Conservation (phyloP, 1,140 invertebrate genomes). For the Pogonomyrmex barbatus region DNA sequence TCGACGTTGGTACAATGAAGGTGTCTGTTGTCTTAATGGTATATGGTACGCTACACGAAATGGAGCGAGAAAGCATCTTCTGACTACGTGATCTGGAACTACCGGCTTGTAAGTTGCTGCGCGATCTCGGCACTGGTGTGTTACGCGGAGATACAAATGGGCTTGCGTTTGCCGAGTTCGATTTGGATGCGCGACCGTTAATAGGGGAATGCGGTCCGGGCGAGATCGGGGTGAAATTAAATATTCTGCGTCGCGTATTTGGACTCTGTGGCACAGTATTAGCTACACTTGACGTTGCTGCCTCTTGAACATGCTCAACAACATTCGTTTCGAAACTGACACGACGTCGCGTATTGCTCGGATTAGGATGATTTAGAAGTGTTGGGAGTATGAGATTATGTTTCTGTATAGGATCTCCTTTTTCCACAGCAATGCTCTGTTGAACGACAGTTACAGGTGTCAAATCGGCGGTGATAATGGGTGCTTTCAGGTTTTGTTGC, state of each 20-base stretch:
- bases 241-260: slow-evolving; percentile 90
- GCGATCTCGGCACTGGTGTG: slow-evolving; percentile 89
- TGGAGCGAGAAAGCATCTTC: slow-evolving; percentile 82
- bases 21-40: slow-evolving; percentile 78
- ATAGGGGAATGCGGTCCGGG: slow-evolving; percentile 89
- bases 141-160: slow-evolving; percentile 94
- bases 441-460: slow-evolving; percentile 73
- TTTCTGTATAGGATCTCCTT: slow-evolving; percentile 77
- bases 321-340: slow-evolving; percentile 88
- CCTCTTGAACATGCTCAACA: slow-evolving; percentile 81
- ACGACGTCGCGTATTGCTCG: slow-evolving; percentile 83
- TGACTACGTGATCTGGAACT: slow-evolving; percentile 77
- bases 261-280: slow-evolving; percentile 88
- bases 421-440: slow-evolving; percentile 76
- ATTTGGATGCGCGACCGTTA: slow-evolving; percentile 85
- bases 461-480: slow-evolving; percentile 81
- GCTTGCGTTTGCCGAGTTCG: slow-evolving; percentile 88
- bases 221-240: slow-evolving; percentile 94
- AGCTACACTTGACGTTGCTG: slow-evolving; percentile 70
- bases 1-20: slow-evolving; percentile 82
- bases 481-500: slow-evolving; percentile 89
- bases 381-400: slow-evolving; percentile 82
- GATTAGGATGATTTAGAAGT: slow-evolving; percentile 79
- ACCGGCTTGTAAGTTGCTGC: slow-evolving; percentile 82
- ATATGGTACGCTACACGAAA: slow-evolving; percentile 82